phyloP scores from a whole-genome alignment of 2,888 invertebrate genomes.

The Heliconius ismenius region DNA sequence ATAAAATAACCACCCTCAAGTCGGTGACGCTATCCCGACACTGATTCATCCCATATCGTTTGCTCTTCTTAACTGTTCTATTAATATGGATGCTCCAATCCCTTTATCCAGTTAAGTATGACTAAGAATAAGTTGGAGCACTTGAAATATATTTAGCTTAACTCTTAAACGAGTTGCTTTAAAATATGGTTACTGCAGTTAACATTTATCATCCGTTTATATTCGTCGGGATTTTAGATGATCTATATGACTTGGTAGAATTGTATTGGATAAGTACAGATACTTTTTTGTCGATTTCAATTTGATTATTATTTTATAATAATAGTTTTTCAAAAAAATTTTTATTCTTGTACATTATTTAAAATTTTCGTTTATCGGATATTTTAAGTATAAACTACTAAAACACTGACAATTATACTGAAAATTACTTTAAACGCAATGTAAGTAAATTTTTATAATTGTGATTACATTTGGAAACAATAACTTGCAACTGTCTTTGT shows the following conservation, averaged over 20 bases:
- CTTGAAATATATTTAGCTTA: slow-evolving; percentile 23
- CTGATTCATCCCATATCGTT: slow-evolving; percentile 9
- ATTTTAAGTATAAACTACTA: too few relatives aligned
- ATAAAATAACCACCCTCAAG: background rate
- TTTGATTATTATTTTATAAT: background rate
- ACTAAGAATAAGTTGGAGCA: slow-evolving; percentile 28
- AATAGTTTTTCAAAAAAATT: too few relatives aligned
- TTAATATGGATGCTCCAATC: slow-evolving; percentile 24
- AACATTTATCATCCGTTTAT: slow-evolving; percentile 36
- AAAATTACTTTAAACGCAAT: too few relatives aligned
- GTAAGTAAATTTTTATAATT: too few relatives aligned
- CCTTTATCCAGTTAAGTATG: slow-evolving; percentile 31
- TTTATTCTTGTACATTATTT: background rate
- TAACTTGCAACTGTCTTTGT: background rate
- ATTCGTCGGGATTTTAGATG: background rate
- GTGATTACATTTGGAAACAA: background rate
- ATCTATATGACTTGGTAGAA: background rate
- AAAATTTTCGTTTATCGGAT: background rate
- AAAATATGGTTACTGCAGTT: slow-evolving; percentile 43
- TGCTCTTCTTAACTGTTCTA: slow-evolving; percentile 13
- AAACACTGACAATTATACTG: too few relatives aligned
- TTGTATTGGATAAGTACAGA: background rate
- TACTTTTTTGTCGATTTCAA: background rate
- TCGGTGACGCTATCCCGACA: slow-evolving; percentile 8
- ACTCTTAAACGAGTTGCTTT: slow-evolving; percentile 25